Evolutionary conservation across 2,888 invertebrate species (phyloP).

Genomic region (Melieria crassipennis): DNA sequence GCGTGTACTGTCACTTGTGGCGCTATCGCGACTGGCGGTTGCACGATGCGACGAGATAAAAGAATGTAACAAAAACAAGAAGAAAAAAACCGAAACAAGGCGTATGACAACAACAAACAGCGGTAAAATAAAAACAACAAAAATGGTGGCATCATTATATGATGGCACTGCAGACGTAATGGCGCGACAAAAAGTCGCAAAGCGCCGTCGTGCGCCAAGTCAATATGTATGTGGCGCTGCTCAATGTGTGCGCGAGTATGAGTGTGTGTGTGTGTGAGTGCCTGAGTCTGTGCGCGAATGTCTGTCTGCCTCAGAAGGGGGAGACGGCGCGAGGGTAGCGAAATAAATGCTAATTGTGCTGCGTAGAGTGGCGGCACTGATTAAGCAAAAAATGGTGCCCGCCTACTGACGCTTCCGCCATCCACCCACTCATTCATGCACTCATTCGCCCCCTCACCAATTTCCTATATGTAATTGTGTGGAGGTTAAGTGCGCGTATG

Average conservation of each 20-base stretch:
- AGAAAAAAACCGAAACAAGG: not conserved
- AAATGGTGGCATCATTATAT: slow-evolving; percentile 26
- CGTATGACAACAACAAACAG: too few species aligned
- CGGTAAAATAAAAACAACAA: not conserved
- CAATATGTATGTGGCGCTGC: slow-evolving; percentile 6
- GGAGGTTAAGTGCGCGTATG: not conserved
- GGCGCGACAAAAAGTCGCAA: slow-evolving; percentile 41
- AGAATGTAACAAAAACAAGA: not conserved
- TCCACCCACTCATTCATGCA: not conserved
- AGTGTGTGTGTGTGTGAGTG: not conserved
- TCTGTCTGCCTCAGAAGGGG: not conserved
- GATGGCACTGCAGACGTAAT: slow-evolving; percentile 36
- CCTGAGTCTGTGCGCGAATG: not conserved
- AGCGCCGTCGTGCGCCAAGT: not conserved
- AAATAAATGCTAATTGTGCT: slow-evolving; percentile 37
- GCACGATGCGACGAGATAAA: not conserved
- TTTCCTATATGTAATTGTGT: not conserved
- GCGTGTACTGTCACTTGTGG: slow-evolving; percentile 19
- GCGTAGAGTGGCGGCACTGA: slow-evolving; percentile 29
- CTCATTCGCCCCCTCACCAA: not conserved
- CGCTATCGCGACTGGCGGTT: slow-evolving; percentile 3
- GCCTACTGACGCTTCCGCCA: not conserved
- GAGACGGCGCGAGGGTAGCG: slow-evolving; percentile 8
- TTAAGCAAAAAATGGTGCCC: slow-evolving; percentile 21
- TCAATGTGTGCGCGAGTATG: not conserved